Evolutionary conservation across 2,888 invertebrate species (phyloP).

Genomic region (Mythimna impura): DNA sequence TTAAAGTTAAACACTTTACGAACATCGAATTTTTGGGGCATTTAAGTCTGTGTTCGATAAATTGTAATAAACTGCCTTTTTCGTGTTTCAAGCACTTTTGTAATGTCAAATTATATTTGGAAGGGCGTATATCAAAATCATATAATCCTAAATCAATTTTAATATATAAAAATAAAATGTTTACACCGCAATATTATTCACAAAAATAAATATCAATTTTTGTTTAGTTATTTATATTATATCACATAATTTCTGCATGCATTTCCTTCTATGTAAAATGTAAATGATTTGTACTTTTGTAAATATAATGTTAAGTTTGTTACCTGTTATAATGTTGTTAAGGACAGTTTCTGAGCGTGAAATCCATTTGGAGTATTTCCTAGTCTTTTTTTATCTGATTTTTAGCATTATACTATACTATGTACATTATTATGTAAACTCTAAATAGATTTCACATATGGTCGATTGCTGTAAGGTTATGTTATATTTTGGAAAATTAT

Average conservation of each 20-base stretch:
- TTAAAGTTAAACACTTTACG: slow-evolving; percentile 32
- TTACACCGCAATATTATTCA: slow-evolving; percentile 52
- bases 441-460: slow-evolving; percentile 80
- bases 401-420: slow-evolving; percentile 67
- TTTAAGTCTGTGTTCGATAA: slow-evolving; percentile 37
- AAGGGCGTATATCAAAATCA: slow-evolving; percentile 16
- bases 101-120: slow-evolving; percentile 33
- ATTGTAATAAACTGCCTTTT: slow-evolving; percentile 39
- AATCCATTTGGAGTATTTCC: slow-evolving; percentile 79
- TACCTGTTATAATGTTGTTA: slow-evolving; percentile 79
- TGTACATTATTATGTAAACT: slow-evolving; percentile 71
- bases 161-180: slow-evolving; percentile 12
- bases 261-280: slow-evolving; percentile 73
- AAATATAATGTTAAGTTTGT: slow-evolving; percentile 84
- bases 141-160: slow-evolving; percentile 7
- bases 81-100: slow-evolving; percentile 17
- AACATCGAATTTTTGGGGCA: slow-evolving; percentile 27
- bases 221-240: slow-evolving; percentile 59
- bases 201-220: slow-evolving; percentile 45
- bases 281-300: slow-evolving; percentile 75
- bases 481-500: slow-evolving; percentile 53
- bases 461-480: slow-evolving; percentile 67
- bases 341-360: slow-evolving; percentile 75
- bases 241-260: slow-evolving; percentile 73
- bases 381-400: slow-evolving; percentile 86